Percentiles rank a stretch among this genome's conserved stretches.
phyloP scores from a whole-genome alignment of 2,113 vertebrate genomes.

The Spheniscus mendiculus region DNA sequence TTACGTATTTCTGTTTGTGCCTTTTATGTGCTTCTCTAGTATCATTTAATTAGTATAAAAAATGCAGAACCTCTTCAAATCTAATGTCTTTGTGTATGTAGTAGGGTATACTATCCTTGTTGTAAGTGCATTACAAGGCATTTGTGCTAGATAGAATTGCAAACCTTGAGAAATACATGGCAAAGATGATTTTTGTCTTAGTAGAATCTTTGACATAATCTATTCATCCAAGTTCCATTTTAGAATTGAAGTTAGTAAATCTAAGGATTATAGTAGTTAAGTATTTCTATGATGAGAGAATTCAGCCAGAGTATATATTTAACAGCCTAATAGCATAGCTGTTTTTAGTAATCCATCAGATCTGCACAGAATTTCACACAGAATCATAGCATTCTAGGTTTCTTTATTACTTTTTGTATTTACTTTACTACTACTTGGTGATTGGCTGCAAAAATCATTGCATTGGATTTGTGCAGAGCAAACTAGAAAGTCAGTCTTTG shows the following conservation, averaged over 20 bases:
- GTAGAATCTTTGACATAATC: background rate
- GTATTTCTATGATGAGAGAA: background rate
- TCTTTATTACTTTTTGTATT: background rate
- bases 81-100: background rate
- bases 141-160: background rate
- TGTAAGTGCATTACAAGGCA: background rate
- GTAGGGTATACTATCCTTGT: background rate
- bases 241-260: background rate
- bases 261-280: background rate
- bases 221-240: background rate
- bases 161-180: background rate
- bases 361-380: background rate
- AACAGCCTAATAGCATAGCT: background rate
- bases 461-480: background rate
- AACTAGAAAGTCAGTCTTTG: background rate
- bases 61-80: background rate
- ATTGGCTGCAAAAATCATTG: background rate
- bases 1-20: background rate
- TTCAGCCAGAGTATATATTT: background rate
- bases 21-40: background rate
- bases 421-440: background rate
- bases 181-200: background rate
- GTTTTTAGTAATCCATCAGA: background rate
- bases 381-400: background rate
- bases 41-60: background rate